These are phyloP conservation scores for Crioceris asparagi DNA, from an alignment of 2,888 invertebrate genomes.

Conservation along the genomic window DNA sequence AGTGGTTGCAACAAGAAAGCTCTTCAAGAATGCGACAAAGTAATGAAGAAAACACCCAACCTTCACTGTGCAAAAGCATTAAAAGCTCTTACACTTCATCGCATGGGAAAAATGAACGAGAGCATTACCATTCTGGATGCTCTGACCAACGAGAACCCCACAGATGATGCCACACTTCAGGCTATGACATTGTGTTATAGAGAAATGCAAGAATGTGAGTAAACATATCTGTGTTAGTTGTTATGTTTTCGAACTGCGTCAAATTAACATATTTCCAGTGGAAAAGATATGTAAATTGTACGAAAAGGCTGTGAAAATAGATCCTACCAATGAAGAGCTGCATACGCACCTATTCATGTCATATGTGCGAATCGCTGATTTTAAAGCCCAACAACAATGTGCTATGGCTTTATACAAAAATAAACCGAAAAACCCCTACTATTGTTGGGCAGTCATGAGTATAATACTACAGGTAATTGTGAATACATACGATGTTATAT, in stretches of 20 bases:
- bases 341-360: slow-evolving; percentile 93
- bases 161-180: slow-evolving; percentile 88
- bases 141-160: slow-evolving; percentile 68
- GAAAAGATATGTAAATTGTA: slow-evolving; percentile 82
- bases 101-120: slow-evolving; percentile 77
- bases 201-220: slow-evolving; percentile 82
- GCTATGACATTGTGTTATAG: slow-evolving; percentile 92
- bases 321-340: slow-evolving; percentile 84
- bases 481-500: neutral
- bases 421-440: slow-evolving; percentile 89
- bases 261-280: no score
- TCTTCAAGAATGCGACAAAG: slow-evolving; percentile 91
- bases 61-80: slow-evolving; percentile 85
- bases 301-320: slow-evolving; percentile 75
- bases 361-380: slow-evolving; percentile 82
- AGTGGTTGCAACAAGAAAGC: slow-evolving; percentile 95
- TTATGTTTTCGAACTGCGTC: no score
- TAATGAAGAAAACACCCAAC: slow-evolving; percentile 84
- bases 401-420: slow-evolving; percentile 87
- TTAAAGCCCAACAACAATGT: slow-evolving; percentile 78
- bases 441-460: slow-evolving; percentile 98
- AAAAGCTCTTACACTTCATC: slow-evolving; percentile 81
- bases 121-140: slow-evolving; percentile 64
- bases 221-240: neutral
- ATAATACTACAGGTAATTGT: slow-evolving; percentile 63